Evolutionary conservation across 2,113 vertebrate species (phyloP).

Genomic region (Epinephelus fuscoguttatus): DNA sequence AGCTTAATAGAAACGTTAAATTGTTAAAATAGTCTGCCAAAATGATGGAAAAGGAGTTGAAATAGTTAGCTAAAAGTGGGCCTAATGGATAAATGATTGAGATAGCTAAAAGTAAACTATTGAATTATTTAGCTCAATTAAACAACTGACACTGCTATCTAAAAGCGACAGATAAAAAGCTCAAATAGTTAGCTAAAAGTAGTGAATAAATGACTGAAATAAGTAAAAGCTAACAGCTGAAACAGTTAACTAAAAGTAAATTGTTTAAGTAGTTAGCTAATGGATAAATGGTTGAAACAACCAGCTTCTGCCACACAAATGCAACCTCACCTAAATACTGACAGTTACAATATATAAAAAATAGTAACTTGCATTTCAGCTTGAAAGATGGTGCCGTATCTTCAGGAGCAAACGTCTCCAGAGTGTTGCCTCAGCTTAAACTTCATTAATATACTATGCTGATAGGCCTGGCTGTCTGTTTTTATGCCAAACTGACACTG

Average conservation of each 20-base stretch:
- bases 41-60: too few species aligned
- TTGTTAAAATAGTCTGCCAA: neutral
- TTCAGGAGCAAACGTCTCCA: neutral
- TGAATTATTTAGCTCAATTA: too few species aligned
- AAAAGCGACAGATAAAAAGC: too few species aligned
- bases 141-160: neutral
- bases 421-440: neutral
- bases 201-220: too few species aligned
- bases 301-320: neutral
- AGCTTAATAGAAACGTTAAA: neutral
- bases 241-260: too few species aligned
- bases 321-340: neutral
- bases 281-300: too few species aligned
- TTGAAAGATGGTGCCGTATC: neutral
- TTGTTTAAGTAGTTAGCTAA: too few species aligned
- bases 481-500: neutral
- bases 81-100: too few species aligned
- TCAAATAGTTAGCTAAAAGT: too few species aligned
- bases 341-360: neutral
- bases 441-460: neutral
- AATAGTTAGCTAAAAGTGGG: neutral
- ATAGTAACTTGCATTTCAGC: neutral
- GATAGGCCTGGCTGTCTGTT: neutral
- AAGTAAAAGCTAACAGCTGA: too few species aligned
- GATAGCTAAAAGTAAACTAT: too few species aligned